These are phyloP conservation scores for Neoascia interrupta DNA, from an alignment of 2,888 invertebrate genomes.

Conservation along the genomic window DNA sequence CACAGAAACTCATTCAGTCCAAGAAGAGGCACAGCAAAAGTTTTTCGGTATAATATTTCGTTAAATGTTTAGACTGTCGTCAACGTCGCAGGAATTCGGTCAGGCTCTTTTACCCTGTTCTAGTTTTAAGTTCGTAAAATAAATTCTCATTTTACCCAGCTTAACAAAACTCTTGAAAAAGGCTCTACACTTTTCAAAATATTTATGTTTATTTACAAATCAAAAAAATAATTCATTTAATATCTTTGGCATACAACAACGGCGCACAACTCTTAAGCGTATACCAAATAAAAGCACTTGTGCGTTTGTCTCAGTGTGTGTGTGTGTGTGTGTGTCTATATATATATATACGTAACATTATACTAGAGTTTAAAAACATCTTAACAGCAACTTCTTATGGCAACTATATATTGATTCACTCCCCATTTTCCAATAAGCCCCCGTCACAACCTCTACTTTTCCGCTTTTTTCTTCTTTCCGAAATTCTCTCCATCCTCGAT, in stretches of 20 bases:
- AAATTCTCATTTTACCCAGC: background rate
- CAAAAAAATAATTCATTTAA: slow-evolving; percentile 9
- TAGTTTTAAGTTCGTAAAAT: background rate
- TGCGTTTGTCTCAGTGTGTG: too few relatives aligned
- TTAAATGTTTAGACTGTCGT: too few relatives aligned
- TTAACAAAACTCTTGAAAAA: too few relatives aligned
- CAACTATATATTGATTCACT: slow-evolving; percentile 39
- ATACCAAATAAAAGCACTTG: too few relatives aligned
- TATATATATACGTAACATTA: background rate
- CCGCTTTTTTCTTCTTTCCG: slow-evolving; percentile 77
- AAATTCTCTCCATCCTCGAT: slow-evolving; percentile 88
- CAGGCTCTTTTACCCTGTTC: background rate
- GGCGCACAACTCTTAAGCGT: slow-evolving; percentile 8
- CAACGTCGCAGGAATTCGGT: too few relatives aligned
- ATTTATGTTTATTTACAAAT: slow-evolving; percentile 24
- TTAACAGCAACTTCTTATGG: slow-evolving; percentile 47
- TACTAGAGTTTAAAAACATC: slow-evolving; percentile 30
- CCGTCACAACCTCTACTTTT: slow-evolving; percentile 3
- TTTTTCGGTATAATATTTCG: background rate
- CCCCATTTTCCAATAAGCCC: background rate
- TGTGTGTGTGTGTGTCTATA: background rate
- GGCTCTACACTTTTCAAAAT: slow-evolving; percentile 4
- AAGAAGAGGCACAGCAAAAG: too few relatives aligned
- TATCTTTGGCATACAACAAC: slow-evolving; percentile 45
- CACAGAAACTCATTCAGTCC: background rate